Base-by-base conservation (phyloP, 2,797 vertebrate genomes). In the Tauraco hartlaubi region DNA sequence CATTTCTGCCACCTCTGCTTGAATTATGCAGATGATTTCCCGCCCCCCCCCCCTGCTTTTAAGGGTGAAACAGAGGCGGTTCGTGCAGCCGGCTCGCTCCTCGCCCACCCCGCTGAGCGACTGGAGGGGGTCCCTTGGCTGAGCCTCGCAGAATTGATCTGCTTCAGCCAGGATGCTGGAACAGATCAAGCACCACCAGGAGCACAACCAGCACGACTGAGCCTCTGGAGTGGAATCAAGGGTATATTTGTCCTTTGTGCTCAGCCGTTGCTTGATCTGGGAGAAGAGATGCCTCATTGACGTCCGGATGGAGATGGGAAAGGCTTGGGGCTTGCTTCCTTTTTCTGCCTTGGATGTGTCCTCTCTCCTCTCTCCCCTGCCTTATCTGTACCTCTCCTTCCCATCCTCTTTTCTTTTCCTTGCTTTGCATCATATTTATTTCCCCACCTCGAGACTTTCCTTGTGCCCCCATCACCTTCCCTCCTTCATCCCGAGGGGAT, bases 1-100 rank as follows among this genome's bases (percentile, higher is more conserved):
- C 66, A 64, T 92, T 97, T 94, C 95, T 92, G 88, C 93, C 87
- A 91, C 92, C 84, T 89, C 90, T 80, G 88, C 88, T 94, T 72
- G 76, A 94, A 89, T 95, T 94, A 95, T 91, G 95, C 88, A 88
- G 80, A 86, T 78, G 72, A 52, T 21, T 68, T 85, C 43, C 61
- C 22, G 39, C 78, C 31, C 25, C 17, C 2, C 7, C 62, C 9
- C 44, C 46, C 88, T 3, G 4, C 11, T 89, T 87, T 55, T 72
- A 58, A 80, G 67, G 80, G 85, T 0, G 7, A 52, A 62, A 48
- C 20, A 33, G 39, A 61, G 48, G 56, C 15, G 15, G 33, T 26
- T 22, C 39, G 74, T 58, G 74, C 74, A 76, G 74, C 25, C 8
- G 2, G 35, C 39, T 73, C 46, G 15, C 63, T 77, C 59, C 63